phyloP scores from a whole-genome alignment of 1,140 invertebrate species.

The Conus ventricosus region DNA sequence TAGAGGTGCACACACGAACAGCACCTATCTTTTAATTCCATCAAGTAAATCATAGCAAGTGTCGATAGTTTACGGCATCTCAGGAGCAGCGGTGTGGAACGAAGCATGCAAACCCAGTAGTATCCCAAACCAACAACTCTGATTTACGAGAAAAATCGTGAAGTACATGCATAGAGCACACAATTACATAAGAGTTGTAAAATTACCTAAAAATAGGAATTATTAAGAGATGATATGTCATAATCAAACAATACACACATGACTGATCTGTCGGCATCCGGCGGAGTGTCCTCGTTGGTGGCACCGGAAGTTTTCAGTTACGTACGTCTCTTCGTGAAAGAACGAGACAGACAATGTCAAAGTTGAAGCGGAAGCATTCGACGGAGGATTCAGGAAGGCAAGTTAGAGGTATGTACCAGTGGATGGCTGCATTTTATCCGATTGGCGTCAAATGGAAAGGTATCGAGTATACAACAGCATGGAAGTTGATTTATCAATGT shows the following conservation, averaged over 20 bases:
- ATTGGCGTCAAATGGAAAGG: too few species aligned
- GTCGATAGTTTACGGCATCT: too few species aligned
- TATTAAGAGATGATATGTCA: neutral
- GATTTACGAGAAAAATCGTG: neutral
- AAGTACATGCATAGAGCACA: neutral
- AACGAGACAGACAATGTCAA: neutral
- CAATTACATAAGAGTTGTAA: neutral
- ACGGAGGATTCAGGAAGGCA: too few species aligned
- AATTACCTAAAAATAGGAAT: neutral
- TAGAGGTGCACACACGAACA: too few species aligned
- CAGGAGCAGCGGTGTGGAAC: neutral
- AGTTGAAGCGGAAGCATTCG: too few species aligned
- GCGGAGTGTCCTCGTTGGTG: neutral
- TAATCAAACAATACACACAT: neutral
- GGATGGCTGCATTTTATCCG: too few species aligned
- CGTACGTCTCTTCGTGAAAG: neutral
- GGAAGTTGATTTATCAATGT: too few species aligned
- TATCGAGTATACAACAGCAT: too few species aligned
- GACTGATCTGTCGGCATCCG: neutral
- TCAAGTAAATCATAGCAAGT: too few species aligned
- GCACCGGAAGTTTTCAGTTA: conserved; percentile 34
- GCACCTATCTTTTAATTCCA: too few species aligned
- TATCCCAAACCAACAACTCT: neutral
- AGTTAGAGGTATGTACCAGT: too few species aligned
- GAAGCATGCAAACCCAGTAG: neutral